Base-by-base conservation (phyloP, 2,888 invertebrate genomes). In the Euproctis similis region DNA sequence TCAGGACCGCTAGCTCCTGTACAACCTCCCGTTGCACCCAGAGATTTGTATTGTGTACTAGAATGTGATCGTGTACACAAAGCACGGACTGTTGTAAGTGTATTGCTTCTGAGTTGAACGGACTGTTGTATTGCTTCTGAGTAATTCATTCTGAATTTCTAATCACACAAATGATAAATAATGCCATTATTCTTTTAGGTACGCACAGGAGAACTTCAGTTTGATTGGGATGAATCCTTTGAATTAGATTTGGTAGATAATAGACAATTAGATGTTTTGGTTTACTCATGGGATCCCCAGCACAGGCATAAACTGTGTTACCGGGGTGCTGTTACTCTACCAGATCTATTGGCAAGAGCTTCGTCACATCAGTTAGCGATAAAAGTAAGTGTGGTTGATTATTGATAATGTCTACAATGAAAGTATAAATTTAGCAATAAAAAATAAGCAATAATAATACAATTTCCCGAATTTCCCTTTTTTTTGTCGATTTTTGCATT, bases 221-320 rank as follows among this genome's bases (percentile, higher is more conserved):
- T 98, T 72, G 97, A 98, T 76, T 99, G 99, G 99, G 97, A 98
- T 66, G 99, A 99, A 72, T 96, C 96, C 8, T 99, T 99, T 66
- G 98, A 99, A 68, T 85, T 99, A 56, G 98, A 99, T 66, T 86
- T 98, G 39, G 96, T 97, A 22, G 94, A 95, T 60, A 97, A 97
- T 62, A 90, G 94, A 53, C 96, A 98, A 71, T 85, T 98, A 46
- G 97, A 98, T 63, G 92, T 99, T 45, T 87, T 98, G 46, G 96
- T 99, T 27, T 99, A 99, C 80, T 97, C 97, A 4, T 99, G 99
- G 99, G 98, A 99, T 84, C 98, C 98, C 1, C 97, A 98, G 71
- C 96, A 96, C 65, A 88, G 98, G 56, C 98, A 97, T 84, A 95
- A 97, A 70, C 87, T 97, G 26, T 98, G 97, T 74, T 97, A 97